Evolutionary conservation across 2,113 vertebrate species (phyloP), one percentile per base, ranked within the genome.

Genomic region (Lepus americanus): DNA sequence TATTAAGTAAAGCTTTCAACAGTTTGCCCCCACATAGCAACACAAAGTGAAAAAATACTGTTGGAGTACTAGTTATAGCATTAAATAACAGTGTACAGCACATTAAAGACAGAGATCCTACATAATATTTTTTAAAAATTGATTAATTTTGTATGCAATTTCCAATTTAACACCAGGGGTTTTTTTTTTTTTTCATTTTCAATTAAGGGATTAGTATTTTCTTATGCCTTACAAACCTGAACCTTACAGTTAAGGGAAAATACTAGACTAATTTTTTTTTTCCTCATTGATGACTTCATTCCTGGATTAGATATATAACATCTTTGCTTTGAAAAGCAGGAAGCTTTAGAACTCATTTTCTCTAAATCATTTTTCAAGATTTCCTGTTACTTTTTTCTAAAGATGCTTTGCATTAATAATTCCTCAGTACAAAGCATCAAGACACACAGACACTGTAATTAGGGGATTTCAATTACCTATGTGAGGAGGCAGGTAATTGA

Each of bases 401-500:
- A 94, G 90, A 94, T 97, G 92, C 96, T 97, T 97, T 89, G 88
- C 88, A 87, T 97, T 97, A 97, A 97, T 95, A 97, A 97, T 96
- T 96, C 86, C 91, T 94, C 92, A 89, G 79, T 89, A 96, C 92
- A 96, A 97, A 97, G 92, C 96, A 97, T 86, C 92, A 77, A 96
- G 97, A 96, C 96, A 95, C 92, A 97, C 92, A 97, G 96, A 96
- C 96, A 97, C 95, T 67, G 7, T 96, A 98, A 97, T 98, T 97
- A 98, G 94, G 95, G 73, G 96, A 96, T 97, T 97, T 97, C 97
- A 97, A 97, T 97, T 97, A 98, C 97, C 96, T 96, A 94, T 97
- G 95, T 94, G 96, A 97, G 95, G 83, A 96, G 96, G 96, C 96
- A 97, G 96, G 96, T 98, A 97, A 98, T 97, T 97, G 97, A 97